These are phyloP conservation scores for Gonatopus flavifemur DNA, from an alignment of 1,140 invertebrate genomes.

Conservation along the genomic window DNA sequence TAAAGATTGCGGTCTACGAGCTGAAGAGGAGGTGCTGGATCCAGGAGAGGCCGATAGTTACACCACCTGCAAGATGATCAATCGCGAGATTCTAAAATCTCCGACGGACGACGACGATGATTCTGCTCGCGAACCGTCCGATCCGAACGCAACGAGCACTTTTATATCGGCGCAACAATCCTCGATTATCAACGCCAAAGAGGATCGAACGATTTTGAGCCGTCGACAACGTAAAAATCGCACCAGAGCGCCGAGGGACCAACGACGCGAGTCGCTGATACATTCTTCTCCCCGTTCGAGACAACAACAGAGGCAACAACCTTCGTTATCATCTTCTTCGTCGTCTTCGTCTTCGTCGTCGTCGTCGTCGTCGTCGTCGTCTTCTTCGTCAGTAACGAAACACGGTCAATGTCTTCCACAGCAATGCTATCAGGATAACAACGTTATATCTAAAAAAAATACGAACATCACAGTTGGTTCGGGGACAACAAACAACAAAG, in stretches of 20 bases:
- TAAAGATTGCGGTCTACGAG: constrained; percentile 46
- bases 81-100: too few relatives aligned
- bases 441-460: too few relatives aligned
- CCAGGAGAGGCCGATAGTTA: constrained; percentile 33
- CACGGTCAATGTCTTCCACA: too few relatives aligned
- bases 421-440: too few relatives aligned
- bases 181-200: constrained; percentile 1
- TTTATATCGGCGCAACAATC: constrained; percentile 24
- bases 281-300: too few relatives aligned
- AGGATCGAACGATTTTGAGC: constrained; percentile 32
- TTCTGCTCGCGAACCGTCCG: constrained; percentile 16
- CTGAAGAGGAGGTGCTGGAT: constrained; percentile 47
- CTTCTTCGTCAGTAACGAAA: too few relatives aligned
- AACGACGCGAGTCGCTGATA: constrained; percentile 24
- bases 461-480: too few relatives aligned
- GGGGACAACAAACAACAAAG: too few relatives aligned
- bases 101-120: constrained; percentile 33
- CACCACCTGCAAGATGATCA: constrained; percentile 22
- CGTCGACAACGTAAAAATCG: constrained; percentile 56
- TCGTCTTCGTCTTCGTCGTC: too few relatives aligned
- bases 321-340: too few relatives aligned
- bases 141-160: constrained; percentile 16
- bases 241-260: constrained; percentile 39
- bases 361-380: too few relatives aligned
- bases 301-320: too few relatives aligned